Base-by-base conservation (phyloP, 2,888 invertebrate genomes). In the Teleogryllus oceanicus region DNA sequence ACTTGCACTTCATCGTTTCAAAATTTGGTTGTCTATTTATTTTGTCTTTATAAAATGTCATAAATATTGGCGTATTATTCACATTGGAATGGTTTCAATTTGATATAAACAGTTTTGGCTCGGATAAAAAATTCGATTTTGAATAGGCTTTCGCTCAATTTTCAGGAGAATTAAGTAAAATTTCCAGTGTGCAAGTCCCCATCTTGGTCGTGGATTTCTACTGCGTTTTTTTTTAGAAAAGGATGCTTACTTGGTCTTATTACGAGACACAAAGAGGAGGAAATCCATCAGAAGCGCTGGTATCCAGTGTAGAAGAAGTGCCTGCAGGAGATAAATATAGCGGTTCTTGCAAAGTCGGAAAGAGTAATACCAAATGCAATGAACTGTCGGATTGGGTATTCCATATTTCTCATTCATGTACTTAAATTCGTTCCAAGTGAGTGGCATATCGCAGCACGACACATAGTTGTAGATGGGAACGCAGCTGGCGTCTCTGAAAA, bases 381-480 rank as follows among this genome's bases (percentile, higher is more conserved):
- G 77, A 16, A 75, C 21, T 13, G 79, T 49, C 11, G 81, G 81
- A 11, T 62, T 49, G 4, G 75, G 20, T 2, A 75, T 18, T 10
- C 78, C 79, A n/a, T 78, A 74, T 16, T 77, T 13, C 21, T 51
- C 50, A 10, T 18, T 49, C 16, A 49, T 21, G 13, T 75, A 18
- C 75, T 75, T 81, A 78, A 79, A 79, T 2, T 49, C n/a, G 4
- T 75, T 76, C 78, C 78, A 81, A 2, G 79, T 79, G 21, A 81
- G 3, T 11, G 81, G 81, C 18, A 51, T 37, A 5, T 78, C 75
- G 12, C 74, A 24, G 18, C 75, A 79, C 2, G 80, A 80, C 10
- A 79, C 78, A 37, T 79, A 80, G 49, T 80, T 80, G 75, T 80
- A 80, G 18, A 80, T 49, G 18, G 79, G 80, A 20, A 62, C 62